phyloP scores from a whole-genome alignment of 1,140 invertebrate genomes.

The Ganaspis sp. region DNA sequence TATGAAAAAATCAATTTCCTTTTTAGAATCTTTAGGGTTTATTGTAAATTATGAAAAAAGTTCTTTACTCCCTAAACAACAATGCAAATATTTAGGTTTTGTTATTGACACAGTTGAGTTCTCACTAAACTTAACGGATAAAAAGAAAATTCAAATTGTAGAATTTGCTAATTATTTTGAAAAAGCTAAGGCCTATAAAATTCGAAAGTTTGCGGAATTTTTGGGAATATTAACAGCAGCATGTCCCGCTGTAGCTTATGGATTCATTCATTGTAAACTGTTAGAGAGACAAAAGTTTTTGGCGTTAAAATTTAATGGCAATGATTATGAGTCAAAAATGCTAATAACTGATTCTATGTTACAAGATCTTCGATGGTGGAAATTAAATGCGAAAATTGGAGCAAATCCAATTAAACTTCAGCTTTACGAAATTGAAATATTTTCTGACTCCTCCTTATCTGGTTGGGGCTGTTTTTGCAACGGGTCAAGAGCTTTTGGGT shows the following conservation, averaged over 20 bases:
- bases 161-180: conserved; percentile 38
- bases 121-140: conserved; percentile 36
- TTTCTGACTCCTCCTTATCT: conserved; percentile 42
- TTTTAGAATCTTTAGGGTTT: too few relatives aligned
- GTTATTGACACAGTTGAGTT: conserved; percentile 36
- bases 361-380: conserved; percentile 44
- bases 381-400: conserved; percentile 35
- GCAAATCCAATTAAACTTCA: conserved; percentile 25
- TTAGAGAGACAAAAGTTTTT: not conserved
- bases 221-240: conserved; percentile 43
- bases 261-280: conserved; percentile 41
- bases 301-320: not conserved
- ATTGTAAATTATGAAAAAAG: not conserved
- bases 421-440: conserved; percentile 42
- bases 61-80: not conserved
- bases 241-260: conserved; percentile 42
- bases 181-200: conserved; percentile 37
- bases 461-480: conserved; percentile 44
- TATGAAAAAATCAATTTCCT: too few relatives aligned
- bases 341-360: not conserved
- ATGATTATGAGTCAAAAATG: not conserved
- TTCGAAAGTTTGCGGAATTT: conserved; percentile 47
- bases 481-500: conserved; percentile 33
- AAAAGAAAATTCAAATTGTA: conserved; percentile 40
- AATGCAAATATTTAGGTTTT: conserved; percentile 47